Conservation (phyloP, 2,888 invertebrate species). For the Rhabditoides inermis region DNA sequence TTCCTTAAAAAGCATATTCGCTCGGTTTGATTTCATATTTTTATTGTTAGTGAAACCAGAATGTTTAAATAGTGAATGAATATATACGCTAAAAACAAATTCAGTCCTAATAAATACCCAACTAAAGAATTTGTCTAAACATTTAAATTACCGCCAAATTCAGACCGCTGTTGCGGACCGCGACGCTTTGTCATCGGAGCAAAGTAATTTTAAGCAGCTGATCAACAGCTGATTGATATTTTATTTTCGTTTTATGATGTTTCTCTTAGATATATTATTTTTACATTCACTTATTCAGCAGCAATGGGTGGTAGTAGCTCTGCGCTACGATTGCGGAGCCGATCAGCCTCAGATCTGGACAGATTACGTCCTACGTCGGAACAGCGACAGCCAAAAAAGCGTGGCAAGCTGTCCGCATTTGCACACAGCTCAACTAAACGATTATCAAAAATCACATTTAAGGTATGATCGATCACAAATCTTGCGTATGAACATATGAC, state of each 20-base stretch:
- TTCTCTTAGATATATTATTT: neutral
- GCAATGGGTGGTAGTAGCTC: conserved; percentile 1
- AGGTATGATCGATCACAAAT: conserved; percentile 9
- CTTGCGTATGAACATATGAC: neutral
- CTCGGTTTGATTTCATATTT: neutral
- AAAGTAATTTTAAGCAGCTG: neutral
- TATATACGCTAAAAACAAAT: too few species aligned
- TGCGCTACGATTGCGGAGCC: neutral
- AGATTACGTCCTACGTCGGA: neutral
- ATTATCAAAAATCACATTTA: conserved; percentile 7
- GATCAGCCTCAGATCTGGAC: conserved; percentile 2
- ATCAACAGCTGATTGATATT: neutral
- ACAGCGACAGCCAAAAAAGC: neutral
- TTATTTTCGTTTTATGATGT: neutral
- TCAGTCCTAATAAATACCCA: too few species aligned
- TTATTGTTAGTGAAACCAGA: neutral
- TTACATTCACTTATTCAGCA: neutral
- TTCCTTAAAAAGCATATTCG: neutral
- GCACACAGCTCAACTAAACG: conserved; percentile 6
- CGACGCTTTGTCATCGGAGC: neutral
- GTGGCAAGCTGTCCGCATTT: neutral
- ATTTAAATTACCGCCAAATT: too few species aligned
- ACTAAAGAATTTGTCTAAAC: too few species aligned
- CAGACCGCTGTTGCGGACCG: neutral
- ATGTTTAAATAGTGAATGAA: neutral